Evolutionary conservation across 2,888 invertebrate genomes (phyloP), one percentile per base, ranked within the genome.

Genomic region (Pseudococcus longispinus): DNA sequence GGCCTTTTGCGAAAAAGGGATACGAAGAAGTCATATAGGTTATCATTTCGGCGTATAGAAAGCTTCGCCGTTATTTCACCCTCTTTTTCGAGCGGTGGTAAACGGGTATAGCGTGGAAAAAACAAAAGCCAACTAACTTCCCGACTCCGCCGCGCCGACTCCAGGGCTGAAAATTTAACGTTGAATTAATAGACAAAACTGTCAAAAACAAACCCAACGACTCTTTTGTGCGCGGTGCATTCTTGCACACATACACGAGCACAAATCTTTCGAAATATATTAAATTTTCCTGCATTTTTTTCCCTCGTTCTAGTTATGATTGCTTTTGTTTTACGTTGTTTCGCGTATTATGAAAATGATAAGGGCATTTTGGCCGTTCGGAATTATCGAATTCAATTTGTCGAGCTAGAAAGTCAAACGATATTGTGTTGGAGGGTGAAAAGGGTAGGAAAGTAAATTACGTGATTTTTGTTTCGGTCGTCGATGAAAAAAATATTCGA

Each of bases 161-260:
- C 84, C n/a, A 60, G 11, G 70, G 37, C 13, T 70, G 65, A 60
- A 85, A 85, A 85, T 85, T 85, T 85, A 85, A 85, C 65, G 85
- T 85, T 85, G 85, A 85, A 85, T 85, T 85, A 85, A 85, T 85
- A 85, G 85, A 85, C 85, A 85, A 85, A 74, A 85, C 85, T 85
- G 85, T 85, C 85, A 85, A 85, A 85, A 85, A 85, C 85, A 85
- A 85, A 65, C 85, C 85, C 60, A 85, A 85, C 85, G 70, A 85
- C 42, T 85, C 85, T 65, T 65, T 85, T 85, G 85, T 85, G 65
- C 70, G 70, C 70, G 70, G 18, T 65, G 65, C 85, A 85, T 85
- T 85, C 85, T 85, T 85, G 70, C 70, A 85, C 85, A 85, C 70
- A 84, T 60, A 42, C 85, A 85, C 70, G 42, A 42, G 23, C 42